phyloP scores from a whole-genome alignment of 2,113 vertebrate genomes.

The Cheirogaleus medius region DNA sequence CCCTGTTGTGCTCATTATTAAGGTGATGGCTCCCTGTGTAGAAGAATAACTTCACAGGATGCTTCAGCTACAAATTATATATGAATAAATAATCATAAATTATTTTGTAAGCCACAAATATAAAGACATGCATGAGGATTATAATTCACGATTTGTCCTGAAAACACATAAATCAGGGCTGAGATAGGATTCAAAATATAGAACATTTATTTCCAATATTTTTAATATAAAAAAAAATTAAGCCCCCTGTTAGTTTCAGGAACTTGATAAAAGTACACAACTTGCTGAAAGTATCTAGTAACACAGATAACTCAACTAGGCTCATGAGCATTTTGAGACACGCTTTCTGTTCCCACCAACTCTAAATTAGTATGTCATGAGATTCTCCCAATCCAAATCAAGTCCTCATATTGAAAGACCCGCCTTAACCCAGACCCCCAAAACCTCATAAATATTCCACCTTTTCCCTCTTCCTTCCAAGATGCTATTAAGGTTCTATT shows the following conservation, averaged over 20 bases:
- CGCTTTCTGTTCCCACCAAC: background rate
- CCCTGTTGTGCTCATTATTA: background rate
- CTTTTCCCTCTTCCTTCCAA: background rate
- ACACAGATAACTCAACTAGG: background rate
- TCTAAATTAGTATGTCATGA: background rate
- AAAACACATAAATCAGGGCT: background rate
- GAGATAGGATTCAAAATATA: constrained; percentile 44
- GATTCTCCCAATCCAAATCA: background rate
- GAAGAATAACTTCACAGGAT: constrained; percentile 29
- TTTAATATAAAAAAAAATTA: background rate
- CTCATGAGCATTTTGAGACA: background rate
- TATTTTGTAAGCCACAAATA: constrained; percentile 19
- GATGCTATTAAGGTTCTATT: background rate
- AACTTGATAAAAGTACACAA: background rate
- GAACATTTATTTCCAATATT: background rate
- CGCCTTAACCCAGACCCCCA: background rate
- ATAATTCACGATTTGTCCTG: background rate
- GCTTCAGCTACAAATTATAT: background rate
- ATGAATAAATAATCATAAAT: constrained; percentile 20
- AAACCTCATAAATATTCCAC: background rate
- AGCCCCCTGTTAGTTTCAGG: background rate
- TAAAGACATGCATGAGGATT: background rate
- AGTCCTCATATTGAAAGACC: background rate
- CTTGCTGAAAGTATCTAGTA: background rate
- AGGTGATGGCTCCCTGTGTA: background rate